These are phyloP conservation scores for Nymphicus hollandicus DNA, from an alignment of 2,113 vertebrate species.

Conservation along the genomic window DNA sequence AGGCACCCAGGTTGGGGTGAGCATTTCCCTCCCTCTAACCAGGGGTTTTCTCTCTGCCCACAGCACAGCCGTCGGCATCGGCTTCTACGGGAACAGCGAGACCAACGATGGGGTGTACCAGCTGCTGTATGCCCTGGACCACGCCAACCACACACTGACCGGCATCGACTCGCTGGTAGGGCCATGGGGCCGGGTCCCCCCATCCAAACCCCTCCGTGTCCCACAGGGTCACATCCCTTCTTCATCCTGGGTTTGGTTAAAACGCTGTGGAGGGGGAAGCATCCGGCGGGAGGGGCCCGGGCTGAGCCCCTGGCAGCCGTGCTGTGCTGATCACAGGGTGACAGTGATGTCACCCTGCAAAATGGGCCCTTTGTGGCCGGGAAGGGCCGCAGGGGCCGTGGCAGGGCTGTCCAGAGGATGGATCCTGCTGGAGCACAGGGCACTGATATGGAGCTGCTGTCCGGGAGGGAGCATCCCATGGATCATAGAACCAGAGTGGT, in stretches of 20 bases:
- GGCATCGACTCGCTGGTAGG: slow-evolving; percentile 90
- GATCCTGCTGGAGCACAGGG: fast-evolving
- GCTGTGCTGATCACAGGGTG: background rate
- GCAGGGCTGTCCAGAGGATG: background rate
- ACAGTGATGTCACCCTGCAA: background rate
- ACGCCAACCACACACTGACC: slow-evolving; percentile 89
- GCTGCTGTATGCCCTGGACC: slow-evolving; percentile 91
- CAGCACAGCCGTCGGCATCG: slow-evolving; percentile 88
- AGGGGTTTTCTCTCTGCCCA: background rate
- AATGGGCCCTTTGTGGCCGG: slow-evolving; percentile 29
- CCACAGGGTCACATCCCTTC: fast-evolving
- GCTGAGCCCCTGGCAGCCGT: background rate
- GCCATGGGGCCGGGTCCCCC: fast-evolving
- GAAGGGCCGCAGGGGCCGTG: fast-evolving
- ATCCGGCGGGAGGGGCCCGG: background rate
- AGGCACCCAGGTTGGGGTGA: background rate
- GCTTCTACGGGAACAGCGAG: slow-evolving; percentile 99
- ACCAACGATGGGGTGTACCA: slow-evolving; percentile 92
- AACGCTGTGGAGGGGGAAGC: background rate
- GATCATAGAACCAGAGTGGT: background rate
- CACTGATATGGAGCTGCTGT: background rate
- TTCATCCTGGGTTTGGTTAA: background rate
- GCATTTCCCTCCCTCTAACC: background rate
- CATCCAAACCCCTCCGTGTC: fast-evolving
- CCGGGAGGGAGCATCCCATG: fast-evolving